Base-by-base conservation (phyloP, 2,888 invertebrate genomes). In the Nomada goodeniana region DNA sequence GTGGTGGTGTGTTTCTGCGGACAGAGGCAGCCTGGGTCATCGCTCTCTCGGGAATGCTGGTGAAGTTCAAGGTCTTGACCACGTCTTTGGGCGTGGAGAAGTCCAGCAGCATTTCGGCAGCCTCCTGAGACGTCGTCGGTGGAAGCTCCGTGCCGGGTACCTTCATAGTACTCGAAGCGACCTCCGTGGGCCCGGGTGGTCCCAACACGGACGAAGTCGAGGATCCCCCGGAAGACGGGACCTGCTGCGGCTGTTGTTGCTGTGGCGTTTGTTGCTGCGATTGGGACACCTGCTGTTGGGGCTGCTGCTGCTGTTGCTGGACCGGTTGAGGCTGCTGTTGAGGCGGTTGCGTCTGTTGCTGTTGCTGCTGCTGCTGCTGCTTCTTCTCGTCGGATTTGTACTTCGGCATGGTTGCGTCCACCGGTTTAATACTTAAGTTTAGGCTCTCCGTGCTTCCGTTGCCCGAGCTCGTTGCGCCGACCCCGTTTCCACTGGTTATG, bases 61-160 rank as follows among this genome's bases (percentile, higher is more conserved):
- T 94, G 7, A 93, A 77, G n/a, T 91, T 87, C 42, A 91, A 67
- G 18, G 88, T 87, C 78, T 92, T 94, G 3, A 86, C 84, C 84
- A 95, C 94, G 83, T 95, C 95, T 50, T 95, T 95, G 2, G 95
- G 95, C 15, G 95, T 94, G 0, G 96, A 96, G 90, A 96, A 96
- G 90, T 96, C 96, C 75, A 96, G 90, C 78, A 96, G 90, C 94
- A 96, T 95, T 89, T 96, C 96, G 0, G 96, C 95, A 0, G 96
- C 95, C 85, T 96, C 96, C 80, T 96, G 95, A 0, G 95, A 95
- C 20, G 95, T 87, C 0, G 90, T 84, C 42, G 86, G 72, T 0
- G 89, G 76, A 2, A 88, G 61, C 26, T 88, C 94, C 0, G 94
- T 94, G 59, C 94, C 94, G 1, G 94, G 92, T 1, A 77, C 55